phyloP scores from a whole-genome alignment of 2,888 invertebrate genomes.

The Didymodactylos carnosus region DNA sequence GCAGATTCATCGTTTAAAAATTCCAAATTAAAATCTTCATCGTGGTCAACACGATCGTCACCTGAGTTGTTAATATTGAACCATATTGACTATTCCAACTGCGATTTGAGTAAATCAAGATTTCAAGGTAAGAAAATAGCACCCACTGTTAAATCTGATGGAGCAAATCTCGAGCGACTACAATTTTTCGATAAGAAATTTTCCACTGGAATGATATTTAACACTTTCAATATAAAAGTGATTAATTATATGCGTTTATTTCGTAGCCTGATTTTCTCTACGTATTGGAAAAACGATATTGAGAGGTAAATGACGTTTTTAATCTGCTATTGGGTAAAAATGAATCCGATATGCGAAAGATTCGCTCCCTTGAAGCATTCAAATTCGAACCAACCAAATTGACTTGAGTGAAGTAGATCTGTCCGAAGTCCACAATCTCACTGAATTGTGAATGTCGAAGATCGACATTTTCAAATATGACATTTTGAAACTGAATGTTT shows the following conservation, averaged over 20 bases:
- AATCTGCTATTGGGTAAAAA: background rate
- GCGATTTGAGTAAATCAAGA: background rate
- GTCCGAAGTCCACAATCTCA: background rate
- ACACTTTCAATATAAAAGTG: background rate
- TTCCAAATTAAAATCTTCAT: background rate
- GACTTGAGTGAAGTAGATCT: background rate
- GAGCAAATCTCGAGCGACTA: background rate
- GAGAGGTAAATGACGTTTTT: background rate
- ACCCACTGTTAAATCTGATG: background rate
- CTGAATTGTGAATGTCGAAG: background rate
- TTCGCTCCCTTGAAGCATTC: background rate
- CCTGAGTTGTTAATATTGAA: background rate
- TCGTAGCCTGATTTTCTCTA: too few species aligned
- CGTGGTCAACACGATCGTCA: background rate
- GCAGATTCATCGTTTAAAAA: too few species aligned
- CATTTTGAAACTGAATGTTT: too few species aligned
- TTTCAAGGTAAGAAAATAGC: background rate
- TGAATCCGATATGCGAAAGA: background rate
- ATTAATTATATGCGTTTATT: background rate
- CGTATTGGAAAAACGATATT: too few species aligned
- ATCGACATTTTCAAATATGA: background rate
- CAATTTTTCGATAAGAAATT: background rate
- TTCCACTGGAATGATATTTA: background rate
- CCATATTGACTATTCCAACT: background rate
- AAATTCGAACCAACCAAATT: background rate